Evolutionary conservation across 2,888 invertebrate species (phyloP).

Genomic region (Sinotaia quadrata): DNA sequence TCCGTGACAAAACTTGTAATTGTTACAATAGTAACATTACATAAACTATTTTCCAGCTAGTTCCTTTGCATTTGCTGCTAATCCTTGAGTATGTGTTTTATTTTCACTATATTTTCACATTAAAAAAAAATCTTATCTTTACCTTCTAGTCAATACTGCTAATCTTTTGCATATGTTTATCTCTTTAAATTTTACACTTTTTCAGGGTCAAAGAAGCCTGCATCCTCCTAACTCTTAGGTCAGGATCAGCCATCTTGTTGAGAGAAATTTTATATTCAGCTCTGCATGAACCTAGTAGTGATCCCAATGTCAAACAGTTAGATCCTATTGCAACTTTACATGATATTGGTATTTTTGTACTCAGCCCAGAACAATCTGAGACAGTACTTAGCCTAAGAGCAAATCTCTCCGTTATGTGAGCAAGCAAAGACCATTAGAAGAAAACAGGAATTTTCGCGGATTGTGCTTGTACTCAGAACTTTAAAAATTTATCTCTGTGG

Average conservation of each 20-base stretch:
- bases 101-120: no score
- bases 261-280: constrained; percentile 76
- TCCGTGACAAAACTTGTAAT: no score
- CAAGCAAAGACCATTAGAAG: neutral
- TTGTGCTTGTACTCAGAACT: no score
- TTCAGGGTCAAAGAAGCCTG: constrained; percentile 78
- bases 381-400: constrained; percentile 47
- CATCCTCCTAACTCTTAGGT: constrained; percentile 81
- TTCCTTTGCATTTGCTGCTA: no score
- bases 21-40: no score
- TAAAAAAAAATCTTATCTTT: no score
- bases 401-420: constrained; percentile 36
- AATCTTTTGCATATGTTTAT: no score
- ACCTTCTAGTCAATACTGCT: no score
- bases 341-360: constrained; percentile 67
- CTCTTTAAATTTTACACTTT: constrained; percentile 23
- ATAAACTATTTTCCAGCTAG: no score
- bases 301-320: constrained; percentile 38
- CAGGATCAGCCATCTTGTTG: constrained; percentile 85
- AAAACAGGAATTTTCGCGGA: no score
- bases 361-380: constrained; percentile 50
- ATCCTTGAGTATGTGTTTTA: no score
- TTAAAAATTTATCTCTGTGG: no score
- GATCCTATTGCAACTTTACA: constrained; percentile 56
- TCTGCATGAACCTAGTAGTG: constrained; percentile 45